Conservation (phyloP, 64 coral and sea anemone genomes). For the Dendronephthya gigantea region DNA sequence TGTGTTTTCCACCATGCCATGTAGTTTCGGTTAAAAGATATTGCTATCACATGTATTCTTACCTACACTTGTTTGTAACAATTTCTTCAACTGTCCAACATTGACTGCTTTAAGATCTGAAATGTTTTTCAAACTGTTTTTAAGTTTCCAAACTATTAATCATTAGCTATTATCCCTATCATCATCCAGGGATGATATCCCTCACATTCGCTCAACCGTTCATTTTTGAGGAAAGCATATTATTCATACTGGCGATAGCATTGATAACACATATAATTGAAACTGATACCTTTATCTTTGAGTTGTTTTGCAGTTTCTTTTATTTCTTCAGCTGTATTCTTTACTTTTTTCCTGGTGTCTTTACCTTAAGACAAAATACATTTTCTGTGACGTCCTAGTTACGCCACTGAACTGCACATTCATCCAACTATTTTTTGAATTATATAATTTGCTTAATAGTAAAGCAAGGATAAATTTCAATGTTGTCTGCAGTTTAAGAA, state of each 20-base stretch:
- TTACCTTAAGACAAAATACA: no score
- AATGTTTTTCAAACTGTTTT: not conserved
- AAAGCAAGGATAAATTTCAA: no score
- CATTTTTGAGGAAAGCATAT: not conserved
- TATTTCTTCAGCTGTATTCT: not conserved
- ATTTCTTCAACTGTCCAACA: constrained; percentile 1
- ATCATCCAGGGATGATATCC: no score
- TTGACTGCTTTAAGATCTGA: not conserved
- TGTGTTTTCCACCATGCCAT: not conserved
- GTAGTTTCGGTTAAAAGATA: not conserved
- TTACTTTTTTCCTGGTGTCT: not conserved
- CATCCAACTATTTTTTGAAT: not conserved
- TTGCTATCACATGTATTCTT: not conserved
- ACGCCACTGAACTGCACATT: not conserved
- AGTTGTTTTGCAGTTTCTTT: not conserved
- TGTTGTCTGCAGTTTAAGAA: no score
- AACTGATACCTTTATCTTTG: not conserved
- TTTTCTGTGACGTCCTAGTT: no score
- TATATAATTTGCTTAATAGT: not conserved
- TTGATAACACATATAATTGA: not conserved
- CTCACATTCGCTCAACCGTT: no score
- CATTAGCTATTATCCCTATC: no score
- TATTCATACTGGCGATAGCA: not conserved
- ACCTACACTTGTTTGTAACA: not conserved
- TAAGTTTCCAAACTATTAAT: no score